Evolutionary conservation across 2,888 invertebrate genomes (phyloP).

Genomic region (Pseudoips prasinana): DNA sequence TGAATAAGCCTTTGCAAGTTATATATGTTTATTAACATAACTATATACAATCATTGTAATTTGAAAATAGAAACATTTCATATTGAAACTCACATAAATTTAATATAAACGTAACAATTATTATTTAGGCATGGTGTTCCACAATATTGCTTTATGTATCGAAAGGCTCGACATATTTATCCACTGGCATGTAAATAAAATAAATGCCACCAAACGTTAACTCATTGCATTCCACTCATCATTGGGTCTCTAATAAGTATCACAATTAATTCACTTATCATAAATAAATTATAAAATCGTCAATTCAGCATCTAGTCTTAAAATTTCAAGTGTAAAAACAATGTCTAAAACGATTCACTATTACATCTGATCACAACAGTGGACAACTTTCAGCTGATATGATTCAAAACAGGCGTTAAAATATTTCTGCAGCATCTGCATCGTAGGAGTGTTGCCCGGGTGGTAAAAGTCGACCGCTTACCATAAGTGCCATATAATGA

Average conservation of each 20-base stretch:
- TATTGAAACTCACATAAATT: slow-evolving; percentile 70
- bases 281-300: slow-evolving; percentile 80
- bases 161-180: slow-evolving; percentile 37
- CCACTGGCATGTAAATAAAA: slow-evolving; percentile 50
- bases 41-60: slow-evolving; percentile 78
- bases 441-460: no score
- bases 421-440: no score
- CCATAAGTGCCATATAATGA: no score
- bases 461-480: no score
- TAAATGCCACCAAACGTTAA: slow-evolving; percentile 56
- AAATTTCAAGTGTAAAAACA: slow-evolving; percentile 69
- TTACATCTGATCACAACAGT: slow-evolving; percentile 72
- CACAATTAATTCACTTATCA: slow-evolving; percentile 79
- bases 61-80: slow-evolving; percentile 76
- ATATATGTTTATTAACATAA: slow-evolving; percentile 79
- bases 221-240: slow-evolving; percentile 58
- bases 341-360: slow-evolving; percentile 78
- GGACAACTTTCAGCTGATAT: no score
- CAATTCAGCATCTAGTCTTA: slow-evolving; percentile 69
- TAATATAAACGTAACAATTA: slow-evolving; percentile 67
- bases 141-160: slow-evolving; percentile 51
- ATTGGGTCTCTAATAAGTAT: slow-evolving; percentile 67
- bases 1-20: slow-evolving; percentile 55
- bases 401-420: no score
- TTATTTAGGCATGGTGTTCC: slow-evolving; percentile 65